Evolutionary conservation across 2,113 vertebrate species (phyloP), one percentile per base, ranked within the genome.

Genomic region (Campylomormyrus tamandua): DNA sequence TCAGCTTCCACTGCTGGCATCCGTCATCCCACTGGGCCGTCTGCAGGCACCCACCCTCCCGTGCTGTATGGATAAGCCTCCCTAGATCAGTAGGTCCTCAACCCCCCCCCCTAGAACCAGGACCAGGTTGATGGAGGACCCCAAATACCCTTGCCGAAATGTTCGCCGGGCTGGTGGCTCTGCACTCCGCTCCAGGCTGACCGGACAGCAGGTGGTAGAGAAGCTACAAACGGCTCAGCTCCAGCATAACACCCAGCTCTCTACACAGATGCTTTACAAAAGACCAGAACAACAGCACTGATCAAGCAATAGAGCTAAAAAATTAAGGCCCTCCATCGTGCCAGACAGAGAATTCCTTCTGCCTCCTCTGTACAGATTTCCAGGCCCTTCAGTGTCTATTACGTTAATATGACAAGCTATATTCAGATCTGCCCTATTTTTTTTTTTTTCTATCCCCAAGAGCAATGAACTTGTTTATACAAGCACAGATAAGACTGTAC

Each of bases 391-490:
- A 24, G 50, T 45, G 21, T 58, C 66, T 39, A 17, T 46, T 56
- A 42, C 49, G 24, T 88, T 62, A 45, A 62, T 66, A 24, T 62
- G 53, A 88, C 85, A 88, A 62, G 35, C 87, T 62, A 45, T 89
- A 83, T 83, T 89, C 52, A 17, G 27, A 21, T 58, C 74, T 53
- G 50, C 50, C 85, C 45, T 84, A 24, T 15, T 52, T 53, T 87
- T 52, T 31, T 52, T 31, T 50, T 52, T 87, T 74, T 74, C 88
- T 62, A 48, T 62, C 58, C 58, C 88, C 48, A 77, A 83, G 88
- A 89, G 70, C 62, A 88, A 49, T 62, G 87, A 88, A 58, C 53
- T 15, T 88, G 87, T 88, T 88, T 88, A 88, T 74, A 88, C 87
- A 70, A 88, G 53, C 24, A 50, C 42, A 74, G 87, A 74, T 88